Percentiles rank a stretch among this genome's conserved stretches.
Evolutionary conservation across 2,797 vertebrate genomes (phyloP).

Genomic region (Coendou prehensilis): DNA sequence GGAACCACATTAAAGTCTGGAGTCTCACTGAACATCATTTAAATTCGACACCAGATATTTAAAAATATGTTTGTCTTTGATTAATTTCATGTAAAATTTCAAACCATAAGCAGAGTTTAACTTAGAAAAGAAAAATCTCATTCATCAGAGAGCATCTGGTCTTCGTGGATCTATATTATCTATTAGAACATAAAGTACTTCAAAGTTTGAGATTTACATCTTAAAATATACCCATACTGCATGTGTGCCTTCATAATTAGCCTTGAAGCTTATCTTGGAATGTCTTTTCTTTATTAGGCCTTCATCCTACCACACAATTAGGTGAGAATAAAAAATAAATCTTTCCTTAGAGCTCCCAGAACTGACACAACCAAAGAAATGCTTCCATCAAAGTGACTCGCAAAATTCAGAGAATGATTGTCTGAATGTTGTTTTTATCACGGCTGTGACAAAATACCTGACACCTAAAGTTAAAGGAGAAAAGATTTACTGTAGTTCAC

Average conservation of each 20-base stretch:
- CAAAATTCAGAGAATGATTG: slow-evolving; percentile 24
- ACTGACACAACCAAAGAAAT: background rate
- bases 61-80: slow-evolving; percentile 14
- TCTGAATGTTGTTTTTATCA: background rate
- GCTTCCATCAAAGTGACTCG: background rate
- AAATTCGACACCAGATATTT: background rate
- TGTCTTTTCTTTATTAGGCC: background rate
- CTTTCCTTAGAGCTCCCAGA: background rate
- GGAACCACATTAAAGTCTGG: background rate
- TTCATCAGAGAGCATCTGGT: slow-evolving; percentile 29
- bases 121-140: background rate
- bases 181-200: background rate
- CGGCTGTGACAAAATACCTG: background rate
- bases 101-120: slow-evolving; percentile 27
- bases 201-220: slow-evolving; percentile 2
- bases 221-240: background rate
- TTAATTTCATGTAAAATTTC: slow-evolving; percentile 32
- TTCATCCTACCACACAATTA: slow-evolving; percentile 12
- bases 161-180: background rate
- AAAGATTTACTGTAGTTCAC: background rate
- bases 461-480: background rate
- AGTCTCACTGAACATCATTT: background rate
- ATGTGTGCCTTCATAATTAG: background rate
- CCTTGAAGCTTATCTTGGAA: background rate
- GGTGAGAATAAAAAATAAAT: slow-evolving; percentile 23